Conservation (phyloP, 1,140 invertebrate species). For the Drosophila arawakana region DNA sequence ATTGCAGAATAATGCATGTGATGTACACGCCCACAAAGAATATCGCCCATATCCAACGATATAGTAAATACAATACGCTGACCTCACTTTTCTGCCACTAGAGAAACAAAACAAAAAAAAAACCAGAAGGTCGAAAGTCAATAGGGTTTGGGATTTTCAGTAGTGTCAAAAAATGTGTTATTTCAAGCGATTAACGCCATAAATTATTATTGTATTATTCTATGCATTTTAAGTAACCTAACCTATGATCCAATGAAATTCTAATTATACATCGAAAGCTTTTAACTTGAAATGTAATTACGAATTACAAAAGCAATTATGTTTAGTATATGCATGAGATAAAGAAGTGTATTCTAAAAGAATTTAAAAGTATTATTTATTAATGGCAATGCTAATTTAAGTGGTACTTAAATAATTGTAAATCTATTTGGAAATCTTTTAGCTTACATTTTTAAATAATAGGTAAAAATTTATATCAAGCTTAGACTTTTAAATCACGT, state of each 20-base stretch:
- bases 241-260: background rate
- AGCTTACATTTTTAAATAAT: too few relatives aligned
- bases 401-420: too few relatives aligned
- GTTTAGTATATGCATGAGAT: too few relatives aligned
- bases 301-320: background rate
- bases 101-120: conserved; percentile 38
- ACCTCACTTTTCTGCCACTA: conserved; percentile 85
- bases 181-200: background rate
- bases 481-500: too few relatives aligned
- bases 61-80: conserved; percentile 85
- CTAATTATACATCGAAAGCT: background rate
- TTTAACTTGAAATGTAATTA: background rate
- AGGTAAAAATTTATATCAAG: too few relatives aligned
- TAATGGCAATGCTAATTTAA: too few relatives aligned
- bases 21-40: conserved; percentile 85
- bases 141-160: background rate
- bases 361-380: too few relatives aligned
- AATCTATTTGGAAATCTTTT: too few relatives aligned
- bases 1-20: conserved; percentile 85
- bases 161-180: background rate
- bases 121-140: background rate
- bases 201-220: background rate
- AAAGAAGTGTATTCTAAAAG: too few relatives aligned
- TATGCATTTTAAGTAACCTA: background rate
- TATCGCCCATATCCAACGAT: conserved; percentile 86